A percentile compares a stretch with the other conserved stretches of the same genome.
Conservation (phyloP, 2,888 invertebrate species). For the Melinaea marsaeus region DNA sequence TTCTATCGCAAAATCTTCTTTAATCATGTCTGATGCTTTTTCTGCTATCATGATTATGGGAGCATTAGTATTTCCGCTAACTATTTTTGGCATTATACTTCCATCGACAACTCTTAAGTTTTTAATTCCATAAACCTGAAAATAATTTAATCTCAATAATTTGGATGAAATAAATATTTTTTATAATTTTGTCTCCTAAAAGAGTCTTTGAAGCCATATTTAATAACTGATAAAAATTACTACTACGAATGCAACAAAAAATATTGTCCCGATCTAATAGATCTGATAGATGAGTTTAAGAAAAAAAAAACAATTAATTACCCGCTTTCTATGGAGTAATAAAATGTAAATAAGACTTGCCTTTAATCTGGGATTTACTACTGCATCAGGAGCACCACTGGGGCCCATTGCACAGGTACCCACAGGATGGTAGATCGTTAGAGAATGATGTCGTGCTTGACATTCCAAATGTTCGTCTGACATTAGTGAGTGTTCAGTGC, state of each 20-base stretch:
- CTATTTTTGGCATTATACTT: conserved; percentile 89
- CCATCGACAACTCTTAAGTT: conserved; percentile 87
- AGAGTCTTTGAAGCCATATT: too few relatives aligned
- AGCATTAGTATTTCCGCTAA: conserved; percentile 89
- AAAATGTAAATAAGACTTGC: conserved; percentile 39
- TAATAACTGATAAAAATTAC: too few relatives aligned
- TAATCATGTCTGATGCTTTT: conserved; percentile 89
- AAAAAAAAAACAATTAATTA: too few relatives aligned
- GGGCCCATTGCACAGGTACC: conserved; percentile 91
- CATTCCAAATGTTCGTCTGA: conserved; percentile 89
- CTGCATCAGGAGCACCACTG: conserved; percentile 68
- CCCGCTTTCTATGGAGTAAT: too few relatives aligned
- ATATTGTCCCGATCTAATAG: too few relatives aligned
- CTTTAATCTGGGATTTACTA: conserved; percentile 83
- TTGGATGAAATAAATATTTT: conserved; percentile 4
- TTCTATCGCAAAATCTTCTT: conserved; percentile 80
- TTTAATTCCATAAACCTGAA: conserved; percentile 80
- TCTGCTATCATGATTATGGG: conserved; percentile 91
- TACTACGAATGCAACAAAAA: neutral
- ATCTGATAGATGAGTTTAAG: too few relatives aligned
- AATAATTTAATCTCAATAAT: conserved; percentile 14
- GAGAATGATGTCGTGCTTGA: conserved; percentile 83
- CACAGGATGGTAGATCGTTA: conserved; percentile 89
- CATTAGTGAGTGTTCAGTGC: conserved; percentile 77
- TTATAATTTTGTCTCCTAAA: neutral